Evolutionary conservation across 1,140 invertebrate genomes (phyloP), one percentile per base, ranked within the genome.

Genomic region (Drosophila navojoa): DNA sequence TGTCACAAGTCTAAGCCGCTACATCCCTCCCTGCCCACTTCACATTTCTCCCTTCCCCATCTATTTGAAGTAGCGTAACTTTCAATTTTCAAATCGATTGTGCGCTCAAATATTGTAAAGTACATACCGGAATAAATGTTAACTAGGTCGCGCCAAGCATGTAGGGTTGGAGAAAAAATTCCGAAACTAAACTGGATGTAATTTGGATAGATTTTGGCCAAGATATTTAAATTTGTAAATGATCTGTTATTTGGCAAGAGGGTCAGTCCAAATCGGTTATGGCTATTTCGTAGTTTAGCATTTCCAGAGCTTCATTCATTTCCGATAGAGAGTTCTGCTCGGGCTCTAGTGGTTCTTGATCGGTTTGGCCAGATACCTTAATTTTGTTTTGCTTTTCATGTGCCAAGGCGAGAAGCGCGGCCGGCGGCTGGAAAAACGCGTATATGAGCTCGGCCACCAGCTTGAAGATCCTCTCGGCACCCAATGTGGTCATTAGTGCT

Each of bases 371-470:
- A 29, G 4, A 29, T 29, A 1, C 4, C 2, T 29, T 29, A 6
- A 29, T 29, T 4, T 29, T 4, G 47, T 11, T 0, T 19, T 22
- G 35, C 3, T 38, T 10, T 11, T 10, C 4, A 5, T 15, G 7
- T 5, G n/a, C 42, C 42, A 3, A 4, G 5, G 29, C 25, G 4
- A 64, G 4, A 1, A 40, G 11, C 7, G 4, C 27, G 10, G 49
- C 13, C 5, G 5, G 9, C 11, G 54, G 54, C 4, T 59, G 45
- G 4, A 60, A 0, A 1, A 47, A 3, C 2, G 44, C 47, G 13
- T 52, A 68, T 0, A 45, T 16, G 0, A 68, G 2, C 5, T 68
- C 64, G n/a, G 64, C 64, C n/a, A 60, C 3, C 6, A 52, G 0
- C 3, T 59, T 27, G 15, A 59, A 59, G 6, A 59, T 47, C 4